Conservation (phyloP, 2,888 invertebrate genomes). For the Lacanobia wlatinum region DNA sequence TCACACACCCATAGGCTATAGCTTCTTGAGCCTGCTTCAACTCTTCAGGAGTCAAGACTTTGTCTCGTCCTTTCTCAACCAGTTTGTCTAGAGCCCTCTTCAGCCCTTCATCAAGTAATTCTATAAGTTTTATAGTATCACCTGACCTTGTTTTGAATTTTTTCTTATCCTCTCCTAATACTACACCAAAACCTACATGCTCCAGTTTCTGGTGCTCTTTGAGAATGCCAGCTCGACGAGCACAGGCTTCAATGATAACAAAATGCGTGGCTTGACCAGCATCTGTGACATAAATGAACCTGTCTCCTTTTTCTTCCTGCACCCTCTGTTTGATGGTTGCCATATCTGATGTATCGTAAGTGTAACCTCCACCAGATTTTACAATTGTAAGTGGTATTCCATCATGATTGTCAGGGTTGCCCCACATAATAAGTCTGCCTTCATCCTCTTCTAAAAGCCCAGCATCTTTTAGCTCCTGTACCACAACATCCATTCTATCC, state of each 20-base stretch:
- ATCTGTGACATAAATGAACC: conserved; percentile 98
- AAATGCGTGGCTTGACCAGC: conserved; percentile 96
- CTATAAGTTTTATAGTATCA: conserved; percentile 96
- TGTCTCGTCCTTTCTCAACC: conserved; percentile 96
- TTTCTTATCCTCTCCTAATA: conserved; percentile 99
- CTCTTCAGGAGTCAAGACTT: conserved; percentile 95
- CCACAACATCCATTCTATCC: conserved; percentile 95
- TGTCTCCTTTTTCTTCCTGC: conserved; percentile 96
- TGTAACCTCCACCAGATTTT: conserved; percentile 99
- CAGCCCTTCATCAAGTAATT: conserved; percentile 97
- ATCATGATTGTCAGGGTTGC: conserved; percentile 90
- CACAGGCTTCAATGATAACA: conserved; percentile 94
- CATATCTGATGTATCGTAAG: conserved; percentile 99
- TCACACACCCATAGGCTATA: conserved; percentile 99
- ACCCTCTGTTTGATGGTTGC: conserved; percentile 96
- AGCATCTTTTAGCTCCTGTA: conserved; percentile 93
- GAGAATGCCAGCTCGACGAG: conserved; percentile 94
- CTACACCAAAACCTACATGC: conserved; percentile 99
- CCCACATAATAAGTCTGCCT: conserved; percentile 96
- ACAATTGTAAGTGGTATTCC: conserved; percentile 97
- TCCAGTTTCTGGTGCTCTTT: conserved; percentile 93
- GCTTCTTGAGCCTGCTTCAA: conserved; percentile 96
- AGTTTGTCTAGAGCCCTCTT: conserved; percentile 95
- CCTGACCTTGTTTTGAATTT: conserved; percentile 99
- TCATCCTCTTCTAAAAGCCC: conserved; percentile 95